Percentiles rank a stretch among this genome's conserved stretches.
Evolutionary conservation across 1,140 invertebrate species (phyloP).

Genomic region (Cardiocondyla obscurior): DNA sequence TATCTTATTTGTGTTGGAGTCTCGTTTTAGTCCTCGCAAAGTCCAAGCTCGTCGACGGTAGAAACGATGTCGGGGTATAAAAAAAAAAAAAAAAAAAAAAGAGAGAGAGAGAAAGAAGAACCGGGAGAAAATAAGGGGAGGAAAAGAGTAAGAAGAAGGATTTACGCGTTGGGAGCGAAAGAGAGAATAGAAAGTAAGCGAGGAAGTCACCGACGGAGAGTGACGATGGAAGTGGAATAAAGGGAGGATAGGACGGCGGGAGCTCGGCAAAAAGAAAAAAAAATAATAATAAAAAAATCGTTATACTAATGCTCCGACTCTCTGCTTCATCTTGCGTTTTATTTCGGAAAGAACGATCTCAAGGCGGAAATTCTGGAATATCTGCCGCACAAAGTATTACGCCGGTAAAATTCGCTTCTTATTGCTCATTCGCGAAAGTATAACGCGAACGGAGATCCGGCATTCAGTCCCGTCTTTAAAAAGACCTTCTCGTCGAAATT

Average conservation of each 20-base stretch:
- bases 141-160: conserved; percentile 23
- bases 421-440: background rate
- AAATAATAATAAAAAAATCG: too few species aligned
- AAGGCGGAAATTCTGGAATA: background rate
- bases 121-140: background rate
- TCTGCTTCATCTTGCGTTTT: background rate
- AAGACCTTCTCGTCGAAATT: background rate
- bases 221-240: conserved; percentile 1
- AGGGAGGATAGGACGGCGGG: conserved; percentile 21
- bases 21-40: conserved; percentile 65
- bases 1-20: conserved; percentile 82
- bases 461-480: background rate
- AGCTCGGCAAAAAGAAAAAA: background rate
- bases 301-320: conserved; percentile 13
- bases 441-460: background rate
- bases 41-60: conserved; percentile 58
- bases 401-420: background rate
- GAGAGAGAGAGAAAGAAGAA: background rate
- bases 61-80: conserved; percentile 40
- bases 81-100: conserved; percentile 31
- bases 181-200: background rate
- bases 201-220: background rate
- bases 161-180: conserved; percentile 13
- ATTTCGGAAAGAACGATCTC: conserved; percentile 23
- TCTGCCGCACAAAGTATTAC: background rate